These are phyloP conservation scores for Carettochelys insculpta DNA, from an alignment of 2,113 vertebrate genomes.

Conservation along the genomic window DNA sequence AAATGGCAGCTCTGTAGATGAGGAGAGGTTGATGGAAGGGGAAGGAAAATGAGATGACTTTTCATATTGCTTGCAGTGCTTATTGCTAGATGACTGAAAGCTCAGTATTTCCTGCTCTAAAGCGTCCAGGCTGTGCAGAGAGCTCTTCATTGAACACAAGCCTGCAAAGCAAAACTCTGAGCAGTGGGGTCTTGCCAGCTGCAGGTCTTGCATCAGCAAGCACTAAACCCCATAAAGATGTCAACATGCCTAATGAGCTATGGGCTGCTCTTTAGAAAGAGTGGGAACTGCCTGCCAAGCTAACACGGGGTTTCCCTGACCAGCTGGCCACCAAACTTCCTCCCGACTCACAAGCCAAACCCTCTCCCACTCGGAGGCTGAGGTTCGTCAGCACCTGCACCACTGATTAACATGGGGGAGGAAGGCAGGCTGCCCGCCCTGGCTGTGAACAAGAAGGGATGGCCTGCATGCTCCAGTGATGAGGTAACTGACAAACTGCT, in stretches of 20 bases:
- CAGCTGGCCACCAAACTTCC: not conserved
- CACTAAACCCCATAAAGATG: not conserved
- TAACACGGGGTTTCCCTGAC: not conserved
- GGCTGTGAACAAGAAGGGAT: rapidly evolving
- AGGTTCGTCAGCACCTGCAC: not conserved
- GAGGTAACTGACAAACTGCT: rapidly evolving
- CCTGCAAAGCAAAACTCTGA: constrained; percentile 11
- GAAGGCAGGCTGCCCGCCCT: not conserved
- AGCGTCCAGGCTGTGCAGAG: constrained; percentile 43
- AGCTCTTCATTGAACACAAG: not conserved
- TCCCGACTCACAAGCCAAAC: not conserved
- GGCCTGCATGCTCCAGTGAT: not conserved
- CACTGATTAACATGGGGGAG: rapidly evolving
- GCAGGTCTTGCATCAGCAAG: not conserved
- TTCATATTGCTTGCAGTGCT: constrained; percentile 43
- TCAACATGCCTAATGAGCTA: not conserved
- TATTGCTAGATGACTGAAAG: constrained; percentile 42
- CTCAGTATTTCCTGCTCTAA: constrained; percentile 27
- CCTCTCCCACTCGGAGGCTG: not conserved
- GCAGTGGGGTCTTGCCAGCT: not conserved
- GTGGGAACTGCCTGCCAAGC: not conserved
- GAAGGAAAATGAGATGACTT: constrained; percentile 49
- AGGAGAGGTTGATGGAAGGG: constrained; percentile 44
- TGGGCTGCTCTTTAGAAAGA: not conserved
- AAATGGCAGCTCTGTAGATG: constrained; percentile 39